phyloP scores from a whole-genome alignment of 2,113 vertebrate species.

The Grammomys surdaster region DNA sequence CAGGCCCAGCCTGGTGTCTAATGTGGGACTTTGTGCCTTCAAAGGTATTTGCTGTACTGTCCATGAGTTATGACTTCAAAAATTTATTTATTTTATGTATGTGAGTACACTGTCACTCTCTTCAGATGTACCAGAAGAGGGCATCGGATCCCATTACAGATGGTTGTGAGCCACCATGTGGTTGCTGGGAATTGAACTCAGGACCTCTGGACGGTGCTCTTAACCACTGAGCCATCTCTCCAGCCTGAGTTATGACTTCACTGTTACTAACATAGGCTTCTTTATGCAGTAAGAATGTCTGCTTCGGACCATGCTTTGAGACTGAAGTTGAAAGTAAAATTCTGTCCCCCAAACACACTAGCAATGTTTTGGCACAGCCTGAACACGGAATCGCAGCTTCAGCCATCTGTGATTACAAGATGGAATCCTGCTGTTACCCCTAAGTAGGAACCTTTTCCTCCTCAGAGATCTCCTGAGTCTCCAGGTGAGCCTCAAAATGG shows the following conservation, averaged over 20 bases:
- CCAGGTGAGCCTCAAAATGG: background rate
- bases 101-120: too few relatives aligned
- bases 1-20: background rate
- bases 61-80: background rate
- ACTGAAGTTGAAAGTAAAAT: constrained; percentile 13
- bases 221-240: too few relatives aligned
- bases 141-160: too few relatives aligned
- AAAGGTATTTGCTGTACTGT: background rate
- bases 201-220: too few relatives aligned
- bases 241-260: background rate
- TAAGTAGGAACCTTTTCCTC: background rate
- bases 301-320: background rate
- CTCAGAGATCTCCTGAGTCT: background rate
- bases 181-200: too few relatives aligned
- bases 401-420: background rate
- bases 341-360: background rate
- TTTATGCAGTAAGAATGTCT: constrained; percentile 2
- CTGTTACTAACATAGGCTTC: background rate
- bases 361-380: background rate
- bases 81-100: too few relatives aligned
- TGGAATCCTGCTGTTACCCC: background rate
- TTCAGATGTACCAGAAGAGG: too few relatives aligned
- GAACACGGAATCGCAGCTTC: background rate
- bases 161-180: too few relatives aligned
- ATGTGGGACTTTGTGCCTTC: background rate